phyloP scores from a whole-genome alignment of 2,888 invertebrate species.

The Protodeltote pygarga region DNA sequence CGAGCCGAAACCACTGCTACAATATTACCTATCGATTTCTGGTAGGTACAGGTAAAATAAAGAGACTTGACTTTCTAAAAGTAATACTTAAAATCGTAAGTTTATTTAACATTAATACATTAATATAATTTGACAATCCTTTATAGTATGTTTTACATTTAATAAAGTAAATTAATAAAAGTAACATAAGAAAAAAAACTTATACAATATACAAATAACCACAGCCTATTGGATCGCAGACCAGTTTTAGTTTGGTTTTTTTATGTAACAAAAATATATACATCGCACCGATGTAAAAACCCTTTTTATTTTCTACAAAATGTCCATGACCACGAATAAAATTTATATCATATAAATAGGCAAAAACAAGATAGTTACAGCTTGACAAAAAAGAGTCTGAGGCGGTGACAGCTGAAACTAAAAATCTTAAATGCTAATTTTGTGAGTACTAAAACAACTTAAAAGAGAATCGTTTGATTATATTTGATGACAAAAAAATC shows the following conservation, averaged over 20 bases:
- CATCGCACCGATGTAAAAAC: background rate
- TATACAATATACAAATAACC: slow-evolving; percentile 74
- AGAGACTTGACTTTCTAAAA: slow-evolving; percentile 21
- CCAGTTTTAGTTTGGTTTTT: slow-evolving; percentile 71
- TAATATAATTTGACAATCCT: slow-evolving; percentile 64
- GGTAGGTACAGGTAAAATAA: background rate
- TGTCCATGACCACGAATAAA: slow-evolving; percentile 25
- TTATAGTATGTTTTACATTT: slow-evolving; percentile 54
- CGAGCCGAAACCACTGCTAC: background rate
- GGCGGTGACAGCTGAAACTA: too few species aligned
- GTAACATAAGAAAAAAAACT: slow-evolving; percentile 55
- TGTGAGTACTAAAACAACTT: too few species aligned
- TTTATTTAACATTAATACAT: slow-evolving; percentile 73
- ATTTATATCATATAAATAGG: background rate
- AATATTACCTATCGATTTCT: background rate
- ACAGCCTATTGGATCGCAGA: slow-evolving; percentile 86
- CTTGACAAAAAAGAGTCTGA: background rate
- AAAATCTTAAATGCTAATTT: too few species aligned
- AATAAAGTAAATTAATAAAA: slow-evolving; percentile 63
- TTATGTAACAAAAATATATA: slow-evolving; percentile 41
- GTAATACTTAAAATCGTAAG: slow-evolving; percentile 42
- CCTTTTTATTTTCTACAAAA: slow-evolving; percentile 13
- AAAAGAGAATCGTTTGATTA: too few species aligned
- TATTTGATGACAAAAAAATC: too few species aligned
- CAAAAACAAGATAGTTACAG: background rate